Evolutionary conservation across 2,888 invertebrate genomes (phyloP), one percentile per base, ranked within the genome.

Genomic region (Xestia rhomboidea): DNA sequence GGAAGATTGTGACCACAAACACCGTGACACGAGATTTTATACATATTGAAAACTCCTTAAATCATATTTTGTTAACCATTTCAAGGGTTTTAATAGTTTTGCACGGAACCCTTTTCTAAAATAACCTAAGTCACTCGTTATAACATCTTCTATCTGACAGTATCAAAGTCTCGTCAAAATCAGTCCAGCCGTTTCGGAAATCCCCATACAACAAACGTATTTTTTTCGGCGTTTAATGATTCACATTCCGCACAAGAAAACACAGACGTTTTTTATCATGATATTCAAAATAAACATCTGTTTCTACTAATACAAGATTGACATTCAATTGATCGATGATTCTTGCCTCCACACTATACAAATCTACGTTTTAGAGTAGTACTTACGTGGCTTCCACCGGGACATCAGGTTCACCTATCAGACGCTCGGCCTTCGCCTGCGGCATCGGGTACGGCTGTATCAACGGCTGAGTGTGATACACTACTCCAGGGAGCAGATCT

Each of bases 331-430:
- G 21, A 24, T 8, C 13, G 24, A 57, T 49, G 54, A 64, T 57
- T 24, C 73, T 72, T 80, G 87, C 85, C 85, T 87, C 83, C 85
- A 88, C 89, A 85, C 85, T 77, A 34, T 49, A 67, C 0, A 38
- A 77, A 64, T 46, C 66, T 76, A 81, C 60, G 30, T 57, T 21
- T 73, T n/a, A 76, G 46, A 34, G 49, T 34, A 54, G 68, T 68
- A 97, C 98, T 98, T 97, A 98, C 98, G 98, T 98, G 91, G 98
- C 98, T 93, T 98, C 98, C 0, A 98, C 98, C 0, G 98, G 98
- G 4, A 98, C 97, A 70, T 97, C 97, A 30, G 98, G 98, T 83
- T 98, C 97, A 0, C 97, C 98, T 66, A 98, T 97, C 27, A 98
- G 96, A 82, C 97, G 97, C 91, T 98, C 98, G 0, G 98, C 98